Percentiles rank a stretch among this genome's conserved stretches.
These are phyloP conservation scores for Ptiloglossa arizonensis DNA, from an alignment of 1,140 invertebrate genomes.

Conservation along the genomic window DNA sequence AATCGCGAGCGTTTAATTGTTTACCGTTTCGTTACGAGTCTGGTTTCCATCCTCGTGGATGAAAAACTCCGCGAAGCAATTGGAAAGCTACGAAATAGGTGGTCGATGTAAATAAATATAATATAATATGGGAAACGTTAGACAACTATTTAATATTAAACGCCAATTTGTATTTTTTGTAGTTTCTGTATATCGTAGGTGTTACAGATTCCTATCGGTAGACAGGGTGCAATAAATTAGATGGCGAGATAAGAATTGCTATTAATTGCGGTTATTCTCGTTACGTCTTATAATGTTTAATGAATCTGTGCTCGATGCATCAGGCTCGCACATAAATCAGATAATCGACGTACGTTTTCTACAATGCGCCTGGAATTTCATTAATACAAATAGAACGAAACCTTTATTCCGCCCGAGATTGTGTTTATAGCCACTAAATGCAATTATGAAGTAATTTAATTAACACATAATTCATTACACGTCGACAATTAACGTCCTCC, in stretches of 20 bases:
- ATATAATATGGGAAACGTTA: not conserved
- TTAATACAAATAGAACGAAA: constrained; percentile 30
- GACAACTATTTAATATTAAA: constrained; percentile 7
- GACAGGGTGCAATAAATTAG: constrained; percentile 7
- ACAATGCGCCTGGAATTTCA: constrained; percentile 6
- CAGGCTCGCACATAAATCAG: constrained; percentile 19
- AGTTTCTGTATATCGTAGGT: not conserved
- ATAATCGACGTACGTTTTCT: constrained; percentile 32
- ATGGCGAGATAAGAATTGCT: not conserved
- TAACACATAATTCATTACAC: constrained; percentile 34
- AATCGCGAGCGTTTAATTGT: too few species aligned
- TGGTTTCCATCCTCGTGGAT: too few species aligned
- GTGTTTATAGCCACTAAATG: not conserved
- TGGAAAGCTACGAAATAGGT: too few species aligned
- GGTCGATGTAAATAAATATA: too few species aligned
- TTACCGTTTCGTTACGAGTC: too few species aligned
- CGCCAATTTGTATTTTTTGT: constrained; percentile 23
- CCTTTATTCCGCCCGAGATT: constrained; percentile 8
- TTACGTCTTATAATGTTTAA: constrained; percentile 5
- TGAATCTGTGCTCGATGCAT: not conserved
- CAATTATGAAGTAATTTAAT: constrained; percentile 35
- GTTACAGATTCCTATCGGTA: constrained; percentile 1
- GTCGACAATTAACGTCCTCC: not conserved
- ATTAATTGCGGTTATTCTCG: constrained; percentile 13
- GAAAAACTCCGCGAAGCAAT: too few species aligned